Evolutionary conservation across 1,140 invertebrate genomes (phyloP), one percentile per base, ranked within the genome.

Genomic region (Heliconius hewitsoni): DNA sequence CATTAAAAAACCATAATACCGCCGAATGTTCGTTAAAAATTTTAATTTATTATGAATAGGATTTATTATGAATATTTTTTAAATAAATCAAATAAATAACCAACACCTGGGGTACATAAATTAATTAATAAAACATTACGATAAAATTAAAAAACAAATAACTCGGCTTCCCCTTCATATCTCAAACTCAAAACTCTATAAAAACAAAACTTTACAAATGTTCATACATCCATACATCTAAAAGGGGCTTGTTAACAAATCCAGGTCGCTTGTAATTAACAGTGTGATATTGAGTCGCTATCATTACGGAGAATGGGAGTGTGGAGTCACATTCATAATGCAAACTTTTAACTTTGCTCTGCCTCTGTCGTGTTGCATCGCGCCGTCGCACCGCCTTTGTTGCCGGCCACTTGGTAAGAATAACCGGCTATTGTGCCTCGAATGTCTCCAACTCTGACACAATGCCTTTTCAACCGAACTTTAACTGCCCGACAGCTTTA

Each of bases 401-500:
- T 52, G 72, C 70, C 27, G 74, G 70, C 66, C 71, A 80, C 79
- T 80, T 80, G 71, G 19, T 73, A 76, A 66, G 78, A 75, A 74
- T 34, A 79, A 75, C 60, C 72, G 42, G 70, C 77, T 73, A 82
- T 76, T 82, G 74, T 79, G 77, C 80, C 42, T 71, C 73, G 73
- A 60, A 73, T 71, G 73, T 79, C 77, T 79, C 60, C 71, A 71
- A 73, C 71, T 71, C 71, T 50, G 46, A 73, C 70, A 79, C 81
- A 82, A 80, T 66, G 55, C 66, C 42, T 71, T 77, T 77, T 77
- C 27, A 34, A 74, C 66, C 70, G 71, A 79, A 76, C 71, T 73
- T 76, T 77, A 79, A 76, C 78, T 79, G 74, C 78, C 74, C 66
- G 66, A 74, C 76, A 72, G 77, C 78, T 79, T 78, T 80, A 76